These are phyloP conservation scores for Peromyscus leucopus DNA, from an alignment of 2,113 vertebrate genomes.

Conservation along the genomic window DNA sequence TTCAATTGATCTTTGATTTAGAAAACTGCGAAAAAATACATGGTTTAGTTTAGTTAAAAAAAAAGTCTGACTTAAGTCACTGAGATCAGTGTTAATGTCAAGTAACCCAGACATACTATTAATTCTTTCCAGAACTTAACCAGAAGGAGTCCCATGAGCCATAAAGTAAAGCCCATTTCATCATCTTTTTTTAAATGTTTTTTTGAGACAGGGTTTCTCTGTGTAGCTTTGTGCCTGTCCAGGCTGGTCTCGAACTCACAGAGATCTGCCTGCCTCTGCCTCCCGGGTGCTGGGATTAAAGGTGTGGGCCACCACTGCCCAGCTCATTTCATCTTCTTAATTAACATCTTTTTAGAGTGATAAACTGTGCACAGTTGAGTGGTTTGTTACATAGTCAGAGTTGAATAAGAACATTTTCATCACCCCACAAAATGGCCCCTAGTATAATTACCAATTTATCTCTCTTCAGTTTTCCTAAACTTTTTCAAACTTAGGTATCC, in stretches of 20 bases:
- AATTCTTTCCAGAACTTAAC: not conserved
- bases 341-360: not conserved
- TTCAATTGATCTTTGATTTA: constrained; percentile 13
- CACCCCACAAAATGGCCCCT: not conserved
- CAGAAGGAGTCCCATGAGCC: not conserved
- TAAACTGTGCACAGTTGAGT: not conserved
- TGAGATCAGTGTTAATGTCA: not conserved
- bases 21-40: not conserved
- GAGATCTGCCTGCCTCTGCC: too few species aligned
- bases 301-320: too few species aligned
- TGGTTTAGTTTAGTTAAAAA: not conserved
- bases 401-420: not conserved
- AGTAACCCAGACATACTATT: not conserved
- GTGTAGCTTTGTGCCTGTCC: too few species aligned
- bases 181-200: too few species aligned
- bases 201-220: too few species aligned
- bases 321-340: not conserved
- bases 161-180: not conserved
- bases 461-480: not conserved
- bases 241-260: too few species aligned
- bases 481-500: not conserved
- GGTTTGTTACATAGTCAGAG: not conserved
- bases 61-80: not conserved
- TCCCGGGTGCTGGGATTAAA: too few species aligned
- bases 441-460: not conserved